Percentiles rank a stretch among this genome's conserved stretches.
Conservation (phyloP, 53 echinoderm and acorn worm genomes). For the Antedon mediterranea region DNA sequence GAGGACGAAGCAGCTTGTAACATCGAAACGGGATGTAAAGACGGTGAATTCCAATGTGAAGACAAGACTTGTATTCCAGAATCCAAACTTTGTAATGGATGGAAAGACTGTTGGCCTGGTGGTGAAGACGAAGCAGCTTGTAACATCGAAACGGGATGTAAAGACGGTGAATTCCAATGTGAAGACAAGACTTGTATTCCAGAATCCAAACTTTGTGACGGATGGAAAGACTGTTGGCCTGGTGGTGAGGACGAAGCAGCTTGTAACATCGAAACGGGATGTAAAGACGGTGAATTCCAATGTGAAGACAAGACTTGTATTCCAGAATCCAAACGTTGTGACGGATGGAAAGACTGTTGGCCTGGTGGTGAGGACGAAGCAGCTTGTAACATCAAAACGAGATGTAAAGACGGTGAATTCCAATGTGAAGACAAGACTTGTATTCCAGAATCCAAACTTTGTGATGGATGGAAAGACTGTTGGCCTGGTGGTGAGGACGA, state of each 20-base stretch:
- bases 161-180: background rate
- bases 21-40: background rate
- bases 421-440: background rate
- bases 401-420: background rate
- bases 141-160: background rate
- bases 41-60: background rate
- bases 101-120: background rate
- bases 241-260: background rate
- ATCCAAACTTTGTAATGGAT: background rate
- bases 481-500: background rate
- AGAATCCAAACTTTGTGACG: background rate
- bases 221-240: background rate
- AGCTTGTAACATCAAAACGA: background rate
- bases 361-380: constrained; percentile 9
- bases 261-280: background rate
- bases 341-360: background rate
- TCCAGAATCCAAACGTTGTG: background rate
- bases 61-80: background rate
- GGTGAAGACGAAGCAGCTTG: background rate
- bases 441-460: background rate
- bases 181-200: background rate
- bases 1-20: background rate
- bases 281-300: background rate
- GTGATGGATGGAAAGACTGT: background rate
- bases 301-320: background rate